Percentiles rank a stretch among this genome's conserved stretches.
Conservation (phyloP, 2,888 invertebrate species). For the Melipona beecheii region DNA sequence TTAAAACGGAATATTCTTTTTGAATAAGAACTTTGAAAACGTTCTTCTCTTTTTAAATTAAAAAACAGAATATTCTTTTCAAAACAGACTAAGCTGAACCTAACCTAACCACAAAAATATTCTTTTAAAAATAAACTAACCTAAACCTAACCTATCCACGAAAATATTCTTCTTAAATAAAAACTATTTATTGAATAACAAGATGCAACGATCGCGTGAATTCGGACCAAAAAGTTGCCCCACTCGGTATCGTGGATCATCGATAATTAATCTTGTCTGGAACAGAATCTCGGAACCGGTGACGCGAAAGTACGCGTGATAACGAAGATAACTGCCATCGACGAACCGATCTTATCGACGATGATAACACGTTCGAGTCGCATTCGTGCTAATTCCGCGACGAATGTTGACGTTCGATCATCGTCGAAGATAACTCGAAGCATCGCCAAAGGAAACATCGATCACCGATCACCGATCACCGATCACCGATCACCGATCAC, state of each 20-base stretch:
- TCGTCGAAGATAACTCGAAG: conserved; percentile 12
- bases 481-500: conserved; percentile 9
- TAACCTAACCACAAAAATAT: no score
- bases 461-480: not conserved
- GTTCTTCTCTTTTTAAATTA: not conserved
- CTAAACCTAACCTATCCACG: no score
- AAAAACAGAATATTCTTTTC: no score
- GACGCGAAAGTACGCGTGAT: not conserved
- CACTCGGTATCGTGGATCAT: not conserved
- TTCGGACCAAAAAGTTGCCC: no score
- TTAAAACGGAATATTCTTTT: no score
- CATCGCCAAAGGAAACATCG: conserved; percentile 10
- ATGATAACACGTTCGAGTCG: conserved; percentile 2
- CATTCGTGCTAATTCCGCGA: conserved; percentile 29
- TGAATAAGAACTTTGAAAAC: not conserved
- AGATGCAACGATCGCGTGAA: no score
- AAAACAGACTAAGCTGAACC: no score
- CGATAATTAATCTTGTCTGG: not conserved
- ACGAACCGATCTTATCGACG: conserved; percentile 16
- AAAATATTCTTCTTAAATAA: no score
- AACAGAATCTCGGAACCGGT: not conserved
- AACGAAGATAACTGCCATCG: not conserved
- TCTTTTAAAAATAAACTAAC: no score
- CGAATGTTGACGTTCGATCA: conserved; percentile 17
- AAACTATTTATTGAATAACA: no score